Conservation (phyloP, 2,113 vertebrate genomes). For the western clawed frog (Xenopus tropicalis) region UCB_Xtro_10.0 CM004443.2:166392501-166393000, state of each 20-base stretch:
- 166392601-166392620: constrained; percentile 80
- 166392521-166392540: constrained; percentile 55
- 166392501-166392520: constrained; percentile 35
- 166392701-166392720: constrained; percentile 65
- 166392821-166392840: too few relatives aligned
- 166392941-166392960: too few relatives aligned
- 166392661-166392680: constrained; percentile 68
- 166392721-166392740: not conserved
- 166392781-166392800: not conserved
- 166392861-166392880: not conserved
- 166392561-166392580: constrained; percentile 68
- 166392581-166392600: constrained; percentile 47
- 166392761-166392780: fast-evolving
- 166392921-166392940: too few relatives aligned
- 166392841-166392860: too few relatives aligned
- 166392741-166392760: not conserved
- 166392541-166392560: constrained; percentile 58
- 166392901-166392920: not conserved
- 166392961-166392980: too few relatives aligned
- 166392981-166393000: too few relatives aligned
- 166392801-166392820: not conserved
- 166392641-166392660: constrained; percentile 58
- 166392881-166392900: fast-evolving
- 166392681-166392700: constrained; percentile 66
- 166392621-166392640: constrained; percentile 80